Percentiles rank a stretch among this genome's conserved stretches.
phyloP scores from a whole-genome alignment of 2,888 invertebrate genomes.

The Therioaphis trifolii region DNA sequence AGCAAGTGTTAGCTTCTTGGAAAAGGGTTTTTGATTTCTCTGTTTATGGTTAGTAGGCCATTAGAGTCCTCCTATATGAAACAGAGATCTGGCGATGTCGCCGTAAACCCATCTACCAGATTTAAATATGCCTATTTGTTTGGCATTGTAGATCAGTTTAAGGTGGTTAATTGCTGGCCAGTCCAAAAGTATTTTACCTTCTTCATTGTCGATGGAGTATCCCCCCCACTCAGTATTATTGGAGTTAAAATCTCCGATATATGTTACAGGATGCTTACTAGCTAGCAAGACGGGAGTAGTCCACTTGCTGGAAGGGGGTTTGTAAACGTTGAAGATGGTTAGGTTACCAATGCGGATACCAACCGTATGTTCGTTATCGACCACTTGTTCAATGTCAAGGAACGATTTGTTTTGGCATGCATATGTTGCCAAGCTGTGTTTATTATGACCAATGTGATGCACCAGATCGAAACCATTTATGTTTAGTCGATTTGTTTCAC shows the following conservation, averaged over 20 bases:
- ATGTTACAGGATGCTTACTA: background rate
- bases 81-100: slow-evolving; percentile 22
- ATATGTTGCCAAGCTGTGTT: background rate
- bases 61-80: background rate
- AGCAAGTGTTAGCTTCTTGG: background rate
- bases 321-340: background rate
- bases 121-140: slow-evolving; percentile 20
- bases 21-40: background rate
- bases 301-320: too few species aligned
- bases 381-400: background rate
- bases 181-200: background rate
- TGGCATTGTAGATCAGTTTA: slow-evolving; percentile 7
- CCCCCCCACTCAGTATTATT: background rate
- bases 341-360: background rate
- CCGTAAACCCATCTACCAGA: slow-evolving; percentile 25
- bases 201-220: background rate
- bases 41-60: background rate
- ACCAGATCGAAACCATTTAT: background rate
- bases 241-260: background rate
- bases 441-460: background rate
- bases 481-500: background rate
- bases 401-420: background rate
- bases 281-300: too few species aligned
- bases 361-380: background rate
- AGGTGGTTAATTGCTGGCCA: background rate